These are phyloP conservation scores for Drosophila aldrichi DNA, from an alignment of 2,888 invertebrate species.

Conservation along the genomic window DNA sequence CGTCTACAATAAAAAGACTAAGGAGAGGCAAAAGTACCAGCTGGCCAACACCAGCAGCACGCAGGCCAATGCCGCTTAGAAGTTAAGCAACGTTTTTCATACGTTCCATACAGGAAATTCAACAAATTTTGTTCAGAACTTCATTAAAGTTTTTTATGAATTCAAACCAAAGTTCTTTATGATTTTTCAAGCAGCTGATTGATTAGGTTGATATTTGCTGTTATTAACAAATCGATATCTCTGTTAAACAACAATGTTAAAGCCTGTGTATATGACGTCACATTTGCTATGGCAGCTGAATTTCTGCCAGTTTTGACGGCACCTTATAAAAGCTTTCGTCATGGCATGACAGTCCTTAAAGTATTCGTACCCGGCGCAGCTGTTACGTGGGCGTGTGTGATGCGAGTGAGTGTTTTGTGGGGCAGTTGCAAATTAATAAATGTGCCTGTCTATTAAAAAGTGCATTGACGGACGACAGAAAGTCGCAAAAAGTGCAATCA, in stretches of 20 bases:
- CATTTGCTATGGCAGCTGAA: slow-evolving; percentile 1
- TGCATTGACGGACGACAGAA: slow-evolving; percentile 9
- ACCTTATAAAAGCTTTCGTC: slow-evolving; percentile 19
- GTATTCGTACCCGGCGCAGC: slow-evolving; percentile 41
- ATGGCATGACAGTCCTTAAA: slow-evolving; percentile 51
- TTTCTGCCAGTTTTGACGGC: background rate
- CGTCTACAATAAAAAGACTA: slow-evolving; percentile 59
- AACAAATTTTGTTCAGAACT: background rate
- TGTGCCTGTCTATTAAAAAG: slow-evolving; percentile 22
- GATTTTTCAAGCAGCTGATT: slow-evolving; percentile 2
- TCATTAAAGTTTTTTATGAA: slow-evolving; percentile 1
- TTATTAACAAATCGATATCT: slow-evolving; percentile 15
- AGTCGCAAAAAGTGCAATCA: slow-evolving; percentile 23
- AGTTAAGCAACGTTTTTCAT: background rate
- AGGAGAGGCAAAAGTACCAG: slow-evolving; percentile 73
- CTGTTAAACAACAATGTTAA: slow-evolving; percentile 7
- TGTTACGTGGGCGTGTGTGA: slow-evolving; percentile 47
- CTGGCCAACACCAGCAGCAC: slow-evolving; percentile 62
- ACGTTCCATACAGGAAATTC: background rate
- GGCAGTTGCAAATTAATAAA: slow-evolving; percentile 18
- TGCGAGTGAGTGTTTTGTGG: slow-evolving; percentile 17
- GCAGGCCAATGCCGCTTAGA: slow-evolving; percentile 41
- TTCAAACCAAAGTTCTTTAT: background rate
- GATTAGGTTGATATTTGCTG: background rate
- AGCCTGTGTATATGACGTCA: slow-evolving; percentile 13